Conservation (phyloP, 2,113 vertebrate species). For the Echinops telfairi region DNA sequence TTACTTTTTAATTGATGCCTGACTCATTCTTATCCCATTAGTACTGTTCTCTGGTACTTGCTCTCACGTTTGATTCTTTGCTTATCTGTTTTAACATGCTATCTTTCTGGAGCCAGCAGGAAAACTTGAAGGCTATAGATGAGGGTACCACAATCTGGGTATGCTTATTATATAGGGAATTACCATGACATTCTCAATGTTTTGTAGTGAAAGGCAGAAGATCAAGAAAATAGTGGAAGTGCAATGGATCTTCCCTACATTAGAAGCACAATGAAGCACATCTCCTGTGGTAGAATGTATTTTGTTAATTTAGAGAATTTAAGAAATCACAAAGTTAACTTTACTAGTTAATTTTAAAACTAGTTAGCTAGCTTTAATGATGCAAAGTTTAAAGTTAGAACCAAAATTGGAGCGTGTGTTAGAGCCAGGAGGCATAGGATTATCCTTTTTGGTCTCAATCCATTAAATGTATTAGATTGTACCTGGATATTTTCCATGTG, state of each 20-base stretch:
- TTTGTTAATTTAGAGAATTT: neutral
- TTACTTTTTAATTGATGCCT: neutral
- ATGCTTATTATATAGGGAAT: neutral
- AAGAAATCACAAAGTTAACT: neutral
- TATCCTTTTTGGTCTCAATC: neutral
- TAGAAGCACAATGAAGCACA: neutral
- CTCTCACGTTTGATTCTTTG: neutral
- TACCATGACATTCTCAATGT: neutral
- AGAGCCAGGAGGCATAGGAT: neutral
- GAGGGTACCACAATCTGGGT: neutral
- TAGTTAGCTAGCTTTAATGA: neutral
- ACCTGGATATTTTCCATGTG: neutral
- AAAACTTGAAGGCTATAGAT: neutral
- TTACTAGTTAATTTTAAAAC: neutral
- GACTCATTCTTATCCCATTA: neutral
- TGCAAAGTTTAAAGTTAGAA: neutral
- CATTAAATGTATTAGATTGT: neutral
- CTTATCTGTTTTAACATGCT: neutral
- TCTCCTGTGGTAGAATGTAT: neutral
- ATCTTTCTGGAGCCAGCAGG: neutral
- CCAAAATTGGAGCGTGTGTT: neutral
- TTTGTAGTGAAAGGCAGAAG: neutral
- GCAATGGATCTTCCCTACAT: neutral
- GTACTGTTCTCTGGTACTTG: neutral
- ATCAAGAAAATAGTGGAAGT: neutral